These are phyloP conservation scores for Aeoliscus strigatus DNA, from an alignment of 2,797 vertebrate genomes.

Conservation along the genomic window DNA sequence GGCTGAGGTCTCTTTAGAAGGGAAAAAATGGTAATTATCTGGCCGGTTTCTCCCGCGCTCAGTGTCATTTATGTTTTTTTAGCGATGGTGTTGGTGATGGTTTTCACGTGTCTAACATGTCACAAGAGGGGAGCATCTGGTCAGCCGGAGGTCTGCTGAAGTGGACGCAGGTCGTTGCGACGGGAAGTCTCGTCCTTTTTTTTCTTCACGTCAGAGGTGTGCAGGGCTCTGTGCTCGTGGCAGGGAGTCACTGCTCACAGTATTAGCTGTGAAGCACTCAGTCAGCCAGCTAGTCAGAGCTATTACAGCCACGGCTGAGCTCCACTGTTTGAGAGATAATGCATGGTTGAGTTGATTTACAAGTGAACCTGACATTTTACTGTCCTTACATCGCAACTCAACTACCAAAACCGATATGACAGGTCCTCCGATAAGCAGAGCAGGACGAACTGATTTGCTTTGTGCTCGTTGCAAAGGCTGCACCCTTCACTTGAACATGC, in stretches of 20 bases:
- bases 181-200: neutral
- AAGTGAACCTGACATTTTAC: slow-evolving; percentile 78
- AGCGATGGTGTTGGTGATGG: slow-evolving; percentile 39
- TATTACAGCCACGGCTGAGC: slow-evolving; percentile 61
- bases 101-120: slow-evolving; percentile 28
- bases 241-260: slow-evolving; percentile 40
- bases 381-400: slow-evolving; percentile 73
- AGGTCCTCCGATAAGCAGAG: slow-evolving; percentile 69
- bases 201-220: neutral
- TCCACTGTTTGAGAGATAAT: slow-evolving; percentile 73
- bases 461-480: slow-evolving; percentile 67
- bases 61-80: slow-evolving; percentile 61
- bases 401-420: slow-evolving; percentile 74
- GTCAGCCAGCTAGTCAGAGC: slow-evolving; percentile 51
- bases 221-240: slow-evolving; percentile 29
- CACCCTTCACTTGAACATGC: slow-evolving; percentile 56
- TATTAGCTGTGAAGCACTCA: slow-evolving; percentile 49
- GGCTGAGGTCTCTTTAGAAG: slow-evolving; percentile 67
- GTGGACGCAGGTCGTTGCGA: neutral
- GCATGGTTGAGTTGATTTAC: slow-evolving; percentile 80
- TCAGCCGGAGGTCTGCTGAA: too few species aligned
- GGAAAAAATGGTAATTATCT: slow-evolving; percentile 73
- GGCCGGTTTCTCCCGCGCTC: slow-evolving; percentile 41
- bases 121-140: too few species aligned
- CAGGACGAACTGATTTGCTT: slow-evolving; percentile 65